Evolutionary conservation across 1,140 invertebrate species (phyloP), one percentile per base, ranked within the genome.

Genomic region (Bilobella aurantiaca): DNA sequence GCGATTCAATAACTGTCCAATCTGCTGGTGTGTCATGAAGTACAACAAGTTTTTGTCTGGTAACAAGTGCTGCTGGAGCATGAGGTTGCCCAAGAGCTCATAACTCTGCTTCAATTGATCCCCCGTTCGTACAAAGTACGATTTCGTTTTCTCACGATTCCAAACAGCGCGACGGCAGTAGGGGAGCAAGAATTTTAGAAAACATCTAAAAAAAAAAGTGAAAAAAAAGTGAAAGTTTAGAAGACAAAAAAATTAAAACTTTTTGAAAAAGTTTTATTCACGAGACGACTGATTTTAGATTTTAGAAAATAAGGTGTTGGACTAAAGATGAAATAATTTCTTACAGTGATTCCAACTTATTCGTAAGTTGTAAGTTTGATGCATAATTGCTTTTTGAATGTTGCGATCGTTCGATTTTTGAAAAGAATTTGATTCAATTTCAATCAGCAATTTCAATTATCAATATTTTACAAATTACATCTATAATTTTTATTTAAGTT

Each of bases 11-110:
- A 89, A 77, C 32, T 77, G 69, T 18, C 76, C 76, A 16, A 91
- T 79, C 77, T 92, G 89, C 37, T 79, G 68, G 30, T 83, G 77
- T 1, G 85, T 85, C 57, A 92, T 78, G 75, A 83, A 88, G 74
- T 84, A 89, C 28, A 91, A 75, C 0, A 91, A 76, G 28, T 86
- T 81, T 21, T 74, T 70, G 53, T 85, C 79, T 0, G 88, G 88
- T 18, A 93, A 68, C 16, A 81, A 77, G 66, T 85, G 85, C 67
- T 86, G 80, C 1, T 74, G 68, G 0, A 82, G 79, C 77, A 91
- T 79, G 25, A 83, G 68, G 18, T 78, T 69, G 0, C 80, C 86
- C 2, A 91, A 74, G 42, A 76, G 74, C 42, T 78, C 76, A 67
- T 84, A 85, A 0, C 82, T 85, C 28, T 83, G 42, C 61, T 88